A percentile compares a stretch with the other conserved stretches of the same genome.
phyloP scores from a whole-genome alignment of 2,797 vertebrate genomes.

The Chelidonichthys spinosus region DNA sequence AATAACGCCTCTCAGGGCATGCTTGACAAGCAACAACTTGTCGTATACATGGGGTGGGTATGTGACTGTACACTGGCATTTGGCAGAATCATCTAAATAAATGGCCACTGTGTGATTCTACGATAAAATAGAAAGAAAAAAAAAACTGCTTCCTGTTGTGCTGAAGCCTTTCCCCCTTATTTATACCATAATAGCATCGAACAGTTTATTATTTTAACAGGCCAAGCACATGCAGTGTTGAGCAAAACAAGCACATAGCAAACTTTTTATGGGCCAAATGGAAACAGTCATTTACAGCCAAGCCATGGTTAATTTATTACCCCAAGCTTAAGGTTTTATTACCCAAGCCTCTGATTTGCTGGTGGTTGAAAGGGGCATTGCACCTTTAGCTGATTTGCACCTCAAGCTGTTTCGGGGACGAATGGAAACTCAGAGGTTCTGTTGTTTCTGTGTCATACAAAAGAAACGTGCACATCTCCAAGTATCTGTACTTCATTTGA shows the following conservation, averaged over 20 bases:
- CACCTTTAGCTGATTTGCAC: conserved; percentile 73
- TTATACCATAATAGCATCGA: conserved; percentile 66
- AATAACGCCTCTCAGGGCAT: conserved; percentile 6
- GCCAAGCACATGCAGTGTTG: conserved; percentile 71
- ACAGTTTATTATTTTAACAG: conserved; percentile 83
- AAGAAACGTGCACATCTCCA: conserved; percentile 68
- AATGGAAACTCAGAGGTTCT: conserved; percentile 65
- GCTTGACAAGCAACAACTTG: conserved; percentile 30
- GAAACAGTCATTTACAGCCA: conserved; percentile 84
- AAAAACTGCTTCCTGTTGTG: conserved; percentile 73
- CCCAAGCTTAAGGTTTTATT: conserved; percentile 68
- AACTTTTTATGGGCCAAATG: conserved; percentile 82
- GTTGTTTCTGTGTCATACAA: conserved; percentile 63
- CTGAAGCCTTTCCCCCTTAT: conserved; percentile 38
- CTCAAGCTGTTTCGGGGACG: conserved; percentile 55
- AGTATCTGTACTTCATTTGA: conserved; percentile 79
- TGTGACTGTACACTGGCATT: conserved; percentile 42
- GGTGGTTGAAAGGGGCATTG: conserved; percentile 68
- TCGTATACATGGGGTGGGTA: neutral
- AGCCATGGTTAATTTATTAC: conserved; percentile 80
- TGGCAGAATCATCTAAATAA: conserved; percentile 43
- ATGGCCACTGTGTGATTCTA: conserved; percentile 55
- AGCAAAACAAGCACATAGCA: conserved; percentile 83
- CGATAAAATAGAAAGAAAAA: conserved; percentile 14
- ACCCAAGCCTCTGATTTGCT: conserved; percentile 66